Evolutionary conservation across 2,113 vertebrate genomes (phyloP).

Genomic region (Pseudonaja textilis): DNA sequence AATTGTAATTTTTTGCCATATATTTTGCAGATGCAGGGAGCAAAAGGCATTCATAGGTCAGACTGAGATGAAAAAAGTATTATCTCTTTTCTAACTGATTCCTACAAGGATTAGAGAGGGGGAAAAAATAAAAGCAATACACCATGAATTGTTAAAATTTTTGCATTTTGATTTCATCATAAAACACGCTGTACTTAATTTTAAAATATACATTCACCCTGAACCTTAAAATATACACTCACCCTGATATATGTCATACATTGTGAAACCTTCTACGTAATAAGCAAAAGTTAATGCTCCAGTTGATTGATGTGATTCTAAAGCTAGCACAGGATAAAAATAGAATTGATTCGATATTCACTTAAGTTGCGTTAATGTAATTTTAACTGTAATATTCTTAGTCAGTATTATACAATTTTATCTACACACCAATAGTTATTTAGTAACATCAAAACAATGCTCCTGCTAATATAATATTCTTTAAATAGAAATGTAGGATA

Average conservation of each 20-base stretch:
- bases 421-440: neutral
- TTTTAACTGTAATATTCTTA: neutral
- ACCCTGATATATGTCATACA: neutral
- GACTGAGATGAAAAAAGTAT: neutral
- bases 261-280: neutral
- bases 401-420: neutral
- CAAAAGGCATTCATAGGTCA: neutral
- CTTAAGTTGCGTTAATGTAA: fast-evolving
- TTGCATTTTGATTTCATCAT: neutral
- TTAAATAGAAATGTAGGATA: neutral
- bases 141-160: neutral
- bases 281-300: neutral
- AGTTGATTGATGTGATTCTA: neutral
- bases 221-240: neutral
- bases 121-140: neutral
- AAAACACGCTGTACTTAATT: neutral
- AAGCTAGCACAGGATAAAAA: neutral
- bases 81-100: neutral
- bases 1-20: neutral
- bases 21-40: neutral
- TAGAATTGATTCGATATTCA: neutral
- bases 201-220: neutral
- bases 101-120: neutral
- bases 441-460: neutral
- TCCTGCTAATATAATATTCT: neutral